These are phyloP conservation scores for Pyrrhosoma nymphula DNA, from an alignment of 2,888 invertebrate species.

Conservation along the genomic window DNA sequence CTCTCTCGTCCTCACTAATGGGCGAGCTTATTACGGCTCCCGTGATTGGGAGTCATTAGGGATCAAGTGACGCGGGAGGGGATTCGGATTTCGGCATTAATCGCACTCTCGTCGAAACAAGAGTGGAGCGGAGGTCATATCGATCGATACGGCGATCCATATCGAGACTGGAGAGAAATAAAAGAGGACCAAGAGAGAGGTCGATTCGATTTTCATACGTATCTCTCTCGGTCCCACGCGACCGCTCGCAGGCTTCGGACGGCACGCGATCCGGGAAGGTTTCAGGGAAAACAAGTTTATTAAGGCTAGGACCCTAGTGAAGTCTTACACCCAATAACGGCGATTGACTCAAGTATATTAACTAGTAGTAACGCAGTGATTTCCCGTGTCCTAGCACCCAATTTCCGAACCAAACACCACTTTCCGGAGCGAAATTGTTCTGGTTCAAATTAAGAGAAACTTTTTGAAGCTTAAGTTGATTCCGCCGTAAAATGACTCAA, in stretches of 20 bases:
- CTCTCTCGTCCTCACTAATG: background rate
- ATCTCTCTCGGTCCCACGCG: background rate
- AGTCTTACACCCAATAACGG: too few species aligned
- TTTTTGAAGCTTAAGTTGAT: too few species aligned
- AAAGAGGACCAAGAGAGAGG: background rate
- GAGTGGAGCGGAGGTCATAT: background rate
- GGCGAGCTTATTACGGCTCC: background rate
- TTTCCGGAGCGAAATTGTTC: too few species aligned
- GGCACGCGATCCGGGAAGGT: background rate
- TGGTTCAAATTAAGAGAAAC: too few species aligned
- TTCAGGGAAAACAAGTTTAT: background rate
- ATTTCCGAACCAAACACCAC: too few species aligned
- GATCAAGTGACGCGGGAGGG: background rate
- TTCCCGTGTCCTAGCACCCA: too few species aligned
- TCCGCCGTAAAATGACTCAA: too few species aligned
- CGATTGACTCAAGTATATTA: too few species aligned
- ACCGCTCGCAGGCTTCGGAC: background rate
- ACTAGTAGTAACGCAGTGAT: too few species aligned
- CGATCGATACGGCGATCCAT: background rate
- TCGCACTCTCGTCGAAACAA: background rate
- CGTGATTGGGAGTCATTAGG: background rate
- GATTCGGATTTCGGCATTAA: background rate
- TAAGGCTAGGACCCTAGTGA: too few species aligned
- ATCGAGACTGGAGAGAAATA: background rate
- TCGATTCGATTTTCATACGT: background rate